Evolutionary conservation across 2,797 vertebrate genomes (phyloP).

Genomic region (Vespertilio murinus): DNA sequence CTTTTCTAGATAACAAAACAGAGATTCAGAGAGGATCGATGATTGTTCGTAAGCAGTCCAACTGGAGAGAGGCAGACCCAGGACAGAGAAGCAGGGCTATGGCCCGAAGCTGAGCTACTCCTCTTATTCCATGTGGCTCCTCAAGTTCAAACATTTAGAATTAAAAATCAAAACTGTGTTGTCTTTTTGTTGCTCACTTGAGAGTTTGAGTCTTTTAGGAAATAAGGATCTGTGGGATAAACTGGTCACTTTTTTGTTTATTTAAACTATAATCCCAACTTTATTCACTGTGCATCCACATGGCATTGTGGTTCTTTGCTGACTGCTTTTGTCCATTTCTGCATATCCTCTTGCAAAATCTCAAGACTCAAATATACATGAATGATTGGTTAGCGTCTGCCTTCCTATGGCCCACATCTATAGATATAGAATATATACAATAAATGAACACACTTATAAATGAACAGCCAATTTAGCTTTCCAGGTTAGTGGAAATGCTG

Average conservation of each 20-base stretch:
- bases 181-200: neutral
- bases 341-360: neutral
- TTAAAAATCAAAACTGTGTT: neutral
- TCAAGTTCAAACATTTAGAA: neutral
- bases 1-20: neutral
- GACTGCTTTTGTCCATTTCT: neutral
- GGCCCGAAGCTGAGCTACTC: neutral
- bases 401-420: neutral
- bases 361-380: neutral
- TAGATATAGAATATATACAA: neutral
- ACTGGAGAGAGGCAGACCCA: accelerated
- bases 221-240: neutral
- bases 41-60: neutral
- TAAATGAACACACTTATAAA: neutral
- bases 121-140: neutral
- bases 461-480: neutral
- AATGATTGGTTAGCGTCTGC: neutral
- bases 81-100: neutral
- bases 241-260: neutral
- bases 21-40: neutral
- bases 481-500: neutral
- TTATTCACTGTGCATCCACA: neutral
- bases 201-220: neutral
- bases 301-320: neutral
- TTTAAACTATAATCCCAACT: neutral